Evolutionary conservation across 2,888 invertebrate genomes (phyloP).

Genomic region (Leptogaster cylindrica): DNA sequence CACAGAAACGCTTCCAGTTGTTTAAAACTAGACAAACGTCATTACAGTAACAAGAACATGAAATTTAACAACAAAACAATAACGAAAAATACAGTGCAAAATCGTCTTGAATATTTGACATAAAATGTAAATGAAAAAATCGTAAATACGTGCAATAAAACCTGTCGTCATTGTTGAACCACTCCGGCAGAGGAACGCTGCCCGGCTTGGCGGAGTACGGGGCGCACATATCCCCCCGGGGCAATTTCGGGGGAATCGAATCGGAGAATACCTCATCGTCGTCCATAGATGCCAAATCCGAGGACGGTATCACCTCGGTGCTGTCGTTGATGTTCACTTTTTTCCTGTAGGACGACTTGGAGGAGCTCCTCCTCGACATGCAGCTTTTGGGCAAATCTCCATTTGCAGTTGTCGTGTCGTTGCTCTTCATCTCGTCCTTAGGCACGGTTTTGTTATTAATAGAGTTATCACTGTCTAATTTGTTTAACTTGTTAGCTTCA

Average conservation of each 20-base stretch:
- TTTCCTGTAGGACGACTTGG: constrained; percentile 59
- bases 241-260: constrained; percentile 61
- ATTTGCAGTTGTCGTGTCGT: constrained; percentile 30
- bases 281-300: constrained; percentile 55
- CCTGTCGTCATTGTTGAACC: constrained; percentile 62
- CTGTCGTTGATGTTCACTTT: constrained; percentile 60
- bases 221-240: constrained; percentile 63
- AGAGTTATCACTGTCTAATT: constrained; percentile 18
- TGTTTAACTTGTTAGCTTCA: constrained; percentile 41
- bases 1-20: constrained; percentile 16
- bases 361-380: constrained; percentile 59
- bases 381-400: constrained; percentile 56
- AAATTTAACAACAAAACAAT: constrained; percentile 8
- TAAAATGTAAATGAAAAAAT: constrained; percentile 14
- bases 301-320: constrained; percentile 59
- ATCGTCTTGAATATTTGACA: background rate
- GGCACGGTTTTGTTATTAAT: constrained; percentile 29
- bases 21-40: background rate
- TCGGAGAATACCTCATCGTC: constrained; percentile 72
- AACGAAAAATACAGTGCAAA: background rate
- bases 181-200: constrained; percentile 60
- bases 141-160: constrained; percentile 57
- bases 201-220: constrained; percentile 61
- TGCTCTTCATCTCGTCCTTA: constrained; percentile 34
- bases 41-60: background rate